Conservation (phyloP, 2,797 vertebrate genomes). For the Typhlichthys subterraneus region DNA sequence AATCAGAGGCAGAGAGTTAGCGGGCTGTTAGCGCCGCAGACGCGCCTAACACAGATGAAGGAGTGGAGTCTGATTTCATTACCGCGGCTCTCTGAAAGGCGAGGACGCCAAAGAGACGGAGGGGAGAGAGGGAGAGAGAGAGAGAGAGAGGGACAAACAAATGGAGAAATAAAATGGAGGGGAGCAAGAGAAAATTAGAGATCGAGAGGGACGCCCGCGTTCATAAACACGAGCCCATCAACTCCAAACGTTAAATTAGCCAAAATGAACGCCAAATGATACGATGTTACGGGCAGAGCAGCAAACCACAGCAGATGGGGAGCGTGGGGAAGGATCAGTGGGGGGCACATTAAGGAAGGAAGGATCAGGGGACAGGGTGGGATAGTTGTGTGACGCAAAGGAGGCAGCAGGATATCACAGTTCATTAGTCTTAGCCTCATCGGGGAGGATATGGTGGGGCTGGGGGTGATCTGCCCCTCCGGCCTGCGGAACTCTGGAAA, state of each 20-base stretch:
- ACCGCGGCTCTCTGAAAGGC: conserved; percentile 44
- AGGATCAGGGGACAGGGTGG: conserved; percentile 9
- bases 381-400: conserved; percentile 45
- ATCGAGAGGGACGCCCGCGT: conserved; percentile 59
- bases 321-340: conserved; percentile 20
- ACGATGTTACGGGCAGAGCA: conserved; percentile 47
- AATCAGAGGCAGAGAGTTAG: conserved; percentile 72
- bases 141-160: conserved; percentile 18
- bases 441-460: no score
- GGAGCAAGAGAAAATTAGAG: conserved; percentile 51
- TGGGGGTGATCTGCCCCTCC: conserved; percentile 49
- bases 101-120: conserved; percentile 28
- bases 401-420: conserved; percentile 65
- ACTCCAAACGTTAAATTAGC: conserved; percentile 79
- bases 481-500: conserved; percentile 47
- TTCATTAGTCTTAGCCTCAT: conserved; percentile 71
- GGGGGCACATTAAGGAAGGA: conserved; percentile 28
- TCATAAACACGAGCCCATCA: conserved; percentile 69
- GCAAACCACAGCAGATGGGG: conserved; percentile 36
- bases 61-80: conserved; percentile 72
- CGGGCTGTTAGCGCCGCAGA: conserved; percentile 66
- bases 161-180: conserved; percentile 4
- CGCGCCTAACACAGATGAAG: conserved; percentile 72
- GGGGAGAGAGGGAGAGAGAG: conserved; percentile 27
- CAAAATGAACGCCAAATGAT: conserved; percentile 76